Evolutionary conservation across 2,113 vertebrate genomes (phyloP), one percentile per base, ranked within the genome.

Genomic region (Xerus inauris): DNA sequence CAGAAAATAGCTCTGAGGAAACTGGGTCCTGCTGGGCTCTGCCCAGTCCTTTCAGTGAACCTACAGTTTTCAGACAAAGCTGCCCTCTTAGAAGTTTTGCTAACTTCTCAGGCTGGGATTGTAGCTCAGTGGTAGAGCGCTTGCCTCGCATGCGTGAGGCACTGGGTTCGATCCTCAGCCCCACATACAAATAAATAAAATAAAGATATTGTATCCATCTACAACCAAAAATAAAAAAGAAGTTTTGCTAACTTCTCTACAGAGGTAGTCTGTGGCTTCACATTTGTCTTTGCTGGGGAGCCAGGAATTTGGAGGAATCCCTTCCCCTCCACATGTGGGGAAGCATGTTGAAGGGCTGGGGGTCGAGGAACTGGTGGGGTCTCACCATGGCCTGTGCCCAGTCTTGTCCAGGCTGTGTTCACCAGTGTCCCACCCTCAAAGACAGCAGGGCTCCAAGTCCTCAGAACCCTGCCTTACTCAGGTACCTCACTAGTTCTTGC

Each of bases 1-100:
- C 64, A 79, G 88, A 79, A 90, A 87, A 26, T 12, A 72, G 92
- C 24, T 80, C 67, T 4, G 40, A 72, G 59, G 51, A 54, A 81
- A 45, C 7, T n/a, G 12, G 59, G 57, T 35, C 69, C 79, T 22
- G 26, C 82, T 47, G 13, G 92, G 59, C 20, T 49, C 62, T 12
- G 72, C 54, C 47, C 47, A 2, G 42, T 67, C 32, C 79, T 81
- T 42, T 12, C 8, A 22, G 19, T 16, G 24, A 28, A 35, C 77
- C 10, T 19, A 17, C 3, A 19, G 49, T 24, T 72, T 86, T 59
- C 86, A 80, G 77, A 77, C n/a, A 38, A 45, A 88, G 47, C 64
- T 11, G 54, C 76, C 94, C 42, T 4, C 32, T 57, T 40, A 54
- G n/a, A n/a, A n/a, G n/a, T 35, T 32, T 19, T 40, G 51, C 16